Percentiles rank a stretch among this genome's conserved stretches.
These are phyloP conservation scores for Epizoanthus ramosus DNA, from an alignment of 92 coral and sea anemone genomes.

Conservation along the genomic window DNA sequence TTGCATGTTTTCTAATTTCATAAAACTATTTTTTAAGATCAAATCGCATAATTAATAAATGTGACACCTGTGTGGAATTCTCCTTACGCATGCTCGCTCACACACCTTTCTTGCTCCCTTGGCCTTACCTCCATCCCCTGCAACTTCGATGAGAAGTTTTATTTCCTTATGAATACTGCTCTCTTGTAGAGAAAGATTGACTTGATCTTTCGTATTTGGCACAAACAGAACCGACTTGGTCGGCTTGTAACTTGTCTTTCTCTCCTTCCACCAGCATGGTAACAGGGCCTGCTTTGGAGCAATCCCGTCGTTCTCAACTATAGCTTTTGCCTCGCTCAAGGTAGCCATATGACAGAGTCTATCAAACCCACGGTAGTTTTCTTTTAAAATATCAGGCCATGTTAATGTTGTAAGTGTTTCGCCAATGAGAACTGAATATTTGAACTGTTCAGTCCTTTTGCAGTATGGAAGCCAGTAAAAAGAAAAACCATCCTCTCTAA, in stretches of 20 bases:
- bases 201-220: slow-evolving; percentile 26
- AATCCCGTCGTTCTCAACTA: slow-evolving; percentile 17
- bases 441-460: slow-evolving; percentile 10
- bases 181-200: slow-evolving; percentile 12
- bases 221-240: slow-evolving; percentile 2
- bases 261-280: slow-evolving; percentile 7
- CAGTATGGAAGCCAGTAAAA: slow-evolving; percentile 34
- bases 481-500: neutral
- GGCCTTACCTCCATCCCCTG: slow-evolving; percentile 31
- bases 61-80: neutral
- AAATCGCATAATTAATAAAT: neutral
- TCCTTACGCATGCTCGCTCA: too few relatives aligned
- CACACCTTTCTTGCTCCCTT: too few relatives aligned
- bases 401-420: slow-evolving; percentile 20
- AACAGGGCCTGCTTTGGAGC: neutral
- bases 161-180: neutral
- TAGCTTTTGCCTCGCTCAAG: slow-evolving; percentile 10
- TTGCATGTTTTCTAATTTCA: too few relatives aligned
- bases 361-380: neutral
- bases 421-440: slow-evolving; percentile 16
- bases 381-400: slow-evolving; percentile 17
- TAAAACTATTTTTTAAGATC: neutral
- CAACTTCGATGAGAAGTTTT: slow-evolving; percentile 18
- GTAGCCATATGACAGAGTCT: slow-evolving; percentile 6
- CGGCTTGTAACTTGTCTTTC: neutral